Base-by-base conservation (phyloP, 1,140 invertebrate species). In the Zaprionus inermis region DNA sequence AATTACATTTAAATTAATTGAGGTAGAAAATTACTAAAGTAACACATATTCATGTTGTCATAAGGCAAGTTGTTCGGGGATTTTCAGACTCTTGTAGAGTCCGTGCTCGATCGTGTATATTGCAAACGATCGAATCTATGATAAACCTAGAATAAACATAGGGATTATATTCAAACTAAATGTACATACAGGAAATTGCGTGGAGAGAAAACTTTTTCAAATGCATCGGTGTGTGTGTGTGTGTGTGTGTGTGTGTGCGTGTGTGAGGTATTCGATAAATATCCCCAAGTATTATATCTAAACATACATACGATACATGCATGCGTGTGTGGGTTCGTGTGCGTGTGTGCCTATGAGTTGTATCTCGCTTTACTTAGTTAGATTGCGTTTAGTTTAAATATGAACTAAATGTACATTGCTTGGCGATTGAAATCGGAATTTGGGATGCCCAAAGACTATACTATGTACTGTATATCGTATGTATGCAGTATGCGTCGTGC, bases 1-100 rank as follows among this genome's bases (percentile, higher is more conserved):
- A 81, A 81, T 82, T 79, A 88, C 76, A 79, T 68, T 79, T 86
- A 88, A 88, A 88, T 88, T 78, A 88, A 78, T 72, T 88, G 83
- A 88, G 83, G 83, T 88, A 88, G 83, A 88, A 78, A 83, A 88
- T 89, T 89, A 86, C 84, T 86, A 86, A 89, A 88, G 71, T 89
- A 89, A 88, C 84, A 89, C 84, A 88, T 88, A 79, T 78, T 63
- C 78, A 78, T 81, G 75, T 85, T 77, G 18, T 61, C 32, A 78
- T 88, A 88, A 86, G 83, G 83, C 83, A 86, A 88, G 83, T 86
- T 73, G 64, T 10, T 44, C 38, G 38, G 38, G 38, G n/a, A 78
- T 72, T 64, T 44, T 49, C 44, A 22, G 66, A 89, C 84, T 89
- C 84, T 88, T 88, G 68, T 72, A 88, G 84, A 88, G 84, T 89